A percentile compares a stretch with the other conserved stretches of the same genome.
Conservation (phyloP, 2,797 vertebrate species). For the Alca torda region DNA sequence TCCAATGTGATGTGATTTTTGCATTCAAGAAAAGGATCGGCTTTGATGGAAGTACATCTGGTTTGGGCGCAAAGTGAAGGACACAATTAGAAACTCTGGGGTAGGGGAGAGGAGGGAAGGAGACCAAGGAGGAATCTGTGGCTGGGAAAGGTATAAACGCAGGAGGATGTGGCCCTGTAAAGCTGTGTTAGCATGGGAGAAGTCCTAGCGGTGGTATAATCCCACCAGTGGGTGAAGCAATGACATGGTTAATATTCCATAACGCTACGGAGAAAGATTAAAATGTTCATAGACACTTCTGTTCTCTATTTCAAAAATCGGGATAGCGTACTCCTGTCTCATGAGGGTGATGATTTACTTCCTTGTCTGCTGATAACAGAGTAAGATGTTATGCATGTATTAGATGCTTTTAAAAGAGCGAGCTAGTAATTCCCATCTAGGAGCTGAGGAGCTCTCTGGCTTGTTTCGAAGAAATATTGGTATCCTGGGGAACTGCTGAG, state of each 20-base stretch:
- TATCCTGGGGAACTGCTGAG: background rate
- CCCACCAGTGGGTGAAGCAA: background rate
- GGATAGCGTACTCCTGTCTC: background rate
- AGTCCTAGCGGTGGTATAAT: background rate
- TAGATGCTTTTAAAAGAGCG: background rate
- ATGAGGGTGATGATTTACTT: background rate
- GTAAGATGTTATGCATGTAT: background rate
- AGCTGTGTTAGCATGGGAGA: background rate
- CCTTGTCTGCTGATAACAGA: background rate
- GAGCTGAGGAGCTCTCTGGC: background rate
- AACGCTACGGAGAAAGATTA: background rate
- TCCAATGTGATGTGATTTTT: background rate
- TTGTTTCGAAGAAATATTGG: background rate
- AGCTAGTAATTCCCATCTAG: background rate
- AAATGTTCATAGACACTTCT: background rate
- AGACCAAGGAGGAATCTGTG: background rate
- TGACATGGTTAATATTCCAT: background rate
- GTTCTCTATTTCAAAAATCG: background rate
- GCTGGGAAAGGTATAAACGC: accelerated
- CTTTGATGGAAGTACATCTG: background rate
- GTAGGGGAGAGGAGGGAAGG: background rate
- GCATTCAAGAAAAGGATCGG: background rate
- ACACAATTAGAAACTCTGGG: background rate
- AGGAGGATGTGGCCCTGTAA: background rate
- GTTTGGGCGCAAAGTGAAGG: background rate